Evolutionary conservation across 2,113 vertebrate species (phyloP).

Genomic region (Lophotis ruficrista): DNA sequence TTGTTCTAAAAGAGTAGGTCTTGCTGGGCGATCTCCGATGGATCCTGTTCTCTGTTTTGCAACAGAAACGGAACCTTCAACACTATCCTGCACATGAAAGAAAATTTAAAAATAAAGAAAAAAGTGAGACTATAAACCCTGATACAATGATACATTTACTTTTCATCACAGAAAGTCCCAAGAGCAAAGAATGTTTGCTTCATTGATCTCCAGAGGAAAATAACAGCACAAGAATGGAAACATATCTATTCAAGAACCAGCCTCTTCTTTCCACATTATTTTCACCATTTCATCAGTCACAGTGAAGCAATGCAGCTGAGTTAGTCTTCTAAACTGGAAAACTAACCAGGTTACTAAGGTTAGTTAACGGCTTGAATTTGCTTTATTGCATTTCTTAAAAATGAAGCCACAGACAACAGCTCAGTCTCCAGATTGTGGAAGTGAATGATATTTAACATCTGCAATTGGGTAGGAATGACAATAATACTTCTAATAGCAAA

Average conservation of each 20-base stretch:
- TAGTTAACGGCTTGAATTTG: not conserved
- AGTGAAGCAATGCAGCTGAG: not conserved
- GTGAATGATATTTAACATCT: not conserved
- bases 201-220: not conserved
- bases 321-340: not conserved
- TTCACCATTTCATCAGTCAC: not conserved
- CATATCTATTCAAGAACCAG: not conserved
- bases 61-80: slow-evolving; percentile 89
- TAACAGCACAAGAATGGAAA: not conserved
- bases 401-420: not conserved
- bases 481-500: not conserved
- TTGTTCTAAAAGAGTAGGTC: slow-evolving; percentile 95
- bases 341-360: not conserved
- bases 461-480: not conserved
- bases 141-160: not conserved
- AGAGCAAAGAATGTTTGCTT: not conserved
- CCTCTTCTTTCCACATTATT: not conserved
- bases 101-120: not conserved
- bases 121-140: not conserved
- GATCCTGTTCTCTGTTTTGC: slow-evolving; percentile 91
- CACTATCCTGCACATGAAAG: slow-evolving; percentile 78
- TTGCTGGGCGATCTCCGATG: slow-evolving; percentile 91
- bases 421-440: not conserved
- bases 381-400: not conserved
- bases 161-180: not conserved